Evolutionary conservation across 1,140 invertebrate genomes (phyloP).

Genomic region (Lordiphosa clarofinis): DNA sequence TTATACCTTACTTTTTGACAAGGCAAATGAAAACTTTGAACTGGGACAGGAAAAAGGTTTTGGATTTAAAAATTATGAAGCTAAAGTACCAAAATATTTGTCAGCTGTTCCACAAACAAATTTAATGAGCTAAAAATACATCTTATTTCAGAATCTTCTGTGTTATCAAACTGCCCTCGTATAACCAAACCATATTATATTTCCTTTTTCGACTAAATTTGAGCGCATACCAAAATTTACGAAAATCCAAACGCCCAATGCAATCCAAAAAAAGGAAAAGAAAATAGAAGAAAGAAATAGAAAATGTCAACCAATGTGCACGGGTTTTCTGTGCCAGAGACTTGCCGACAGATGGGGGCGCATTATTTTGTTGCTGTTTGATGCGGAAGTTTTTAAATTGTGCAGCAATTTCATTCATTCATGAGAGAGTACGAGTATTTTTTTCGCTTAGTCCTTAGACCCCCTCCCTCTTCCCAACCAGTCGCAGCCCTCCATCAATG

Average conservation of each 20-base stretch:
- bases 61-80: too few species aligned
- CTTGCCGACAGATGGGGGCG: conserved; percentile 28
- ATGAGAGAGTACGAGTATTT: conserved; percentile 32
- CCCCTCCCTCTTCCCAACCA: conserved; percentile 11
- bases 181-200: too few species aligned
- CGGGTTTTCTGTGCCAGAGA: conserved; percentile 1
- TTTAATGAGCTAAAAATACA: too few species aligned
- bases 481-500: background rate
- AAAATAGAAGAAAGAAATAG: conserved; percentile 13
- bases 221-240: background rate
- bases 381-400: conserved; percentile 71
- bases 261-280: conserved; percentile 12
- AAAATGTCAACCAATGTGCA: conserved; percentile 16
- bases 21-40: too few species aligned
- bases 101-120: too few species aligned
- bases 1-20: too few species aligned
- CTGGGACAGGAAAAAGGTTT: too few species aligned
- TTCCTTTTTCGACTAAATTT: too few species aligned
- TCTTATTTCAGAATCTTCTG: too few species aligned
- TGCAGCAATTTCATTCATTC: conserved; percentile 63
- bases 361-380: conserved; percentile 47
- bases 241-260: conserved; percentile 2
- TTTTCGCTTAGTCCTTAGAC: conserved; percentile 24
- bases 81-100: too few species aligned
- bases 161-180: too few species aligned